Evolutionary conservation across 2,888 invertebrate genomes (phyloP).

Genomic region (Drosophila neonasuta): DNA sequence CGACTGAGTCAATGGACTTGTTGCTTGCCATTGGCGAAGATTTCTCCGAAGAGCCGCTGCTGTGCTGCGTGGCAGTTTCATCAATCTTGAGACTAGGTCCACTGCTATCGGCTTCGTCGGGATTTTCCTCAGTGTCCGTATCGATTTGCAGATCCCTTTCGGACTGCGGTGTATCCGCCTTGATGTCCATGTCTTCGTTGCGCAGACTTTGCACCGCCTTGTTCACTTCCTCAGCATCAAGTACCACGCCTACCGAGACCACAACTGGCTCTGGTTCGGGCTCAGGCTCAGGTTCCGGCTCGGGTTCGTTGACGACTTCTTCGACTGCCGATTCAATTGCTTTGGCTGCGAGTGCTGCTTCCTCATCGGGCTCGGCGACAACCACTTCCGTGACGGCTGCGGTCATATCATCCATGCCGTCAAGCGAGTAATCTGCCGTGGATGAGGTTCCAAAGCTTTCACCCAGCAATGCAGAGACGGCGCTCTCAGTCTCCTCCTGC

Average conservation of each 20-base stretch:
- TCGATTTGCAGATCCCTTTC: conserved; percentile 92
- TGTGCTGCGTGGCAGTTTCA: conserved; percentile 53
- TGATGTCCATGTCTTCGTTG: conserved; percentile 87
- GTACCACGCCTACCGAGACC: conserved; percentile 84
- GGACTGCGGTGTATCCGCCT: conserved; percentile 93
- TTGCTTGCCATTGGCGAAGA: conserved; percentile 26
- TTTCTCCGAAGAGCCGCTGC: conserved; percentile 40
- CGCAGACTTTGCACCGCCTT: conserved; percentile 92
- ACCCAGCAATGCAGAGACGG: conserved; percentile 92
- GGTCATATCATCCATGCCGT: conserved; percentile 74
- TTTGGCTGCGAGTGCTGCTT: conserved; percentile 79
- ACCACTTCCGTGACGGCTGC: conserved; percentile 79
- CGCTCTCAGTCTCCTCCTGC: conserved; percentile 96
- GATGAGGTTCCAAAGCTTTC: conserved; percentile 90
- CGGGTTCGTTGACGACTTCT: conserved; percentile 79
- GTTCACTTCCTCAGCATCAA: conserved; percentile 89
- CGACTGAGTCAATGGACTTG: conserved; percentile 18
- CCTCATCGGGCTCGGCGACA: conserved; percentile 81
- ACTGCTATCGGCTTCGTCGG: conserved; percentile 84
- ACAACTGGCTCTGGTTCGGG: conserved; percentile 80
- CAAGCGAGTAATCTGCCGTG: conserved; percentile 83
- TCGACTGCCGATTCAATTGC: conserved; percentile 75
- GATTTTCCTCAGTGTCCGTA: conserved; percentile 91
- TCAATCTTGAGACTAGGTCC: conserved; percentile 79
- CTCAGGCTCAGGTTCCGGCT: conserved; percentile 81